Percentiles rank a stretch among this genome's conserved stretches.
Conservation (phyloP, 2,888 invertebrate species). For the Pseudococcus longispinus region DNA sequence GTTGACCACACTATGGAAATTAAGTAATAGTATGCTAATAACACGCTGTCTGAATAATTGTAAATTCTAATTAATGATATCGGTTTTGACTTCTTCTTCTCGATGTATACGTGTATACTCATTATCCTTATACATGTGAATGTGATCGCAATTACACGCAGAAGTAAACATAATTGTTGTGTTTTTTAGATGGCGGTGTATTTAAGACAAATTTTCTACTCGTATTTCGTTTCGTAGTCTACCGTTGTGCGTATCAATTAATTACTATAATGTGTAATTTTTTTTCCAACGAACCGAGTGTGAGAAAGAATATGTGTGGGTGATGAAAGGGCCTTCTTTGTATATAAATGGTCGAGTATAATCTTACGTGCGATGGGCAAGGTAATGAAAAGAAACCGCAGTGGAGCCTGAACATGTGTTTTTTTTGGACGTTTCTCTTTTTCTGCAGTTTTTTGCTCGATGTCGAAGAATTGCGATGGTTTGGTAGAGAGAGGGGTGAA, state of each 20-base stretch:
- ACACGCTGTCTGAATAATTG: conserved; percentile 53
- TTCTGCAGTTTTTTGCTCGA: no score
- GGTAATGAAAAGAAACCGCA: background rate
- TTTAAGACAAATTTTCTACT: conserved; percentile 46
- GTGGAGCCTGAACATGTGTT: background rate
- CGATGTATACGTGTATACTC: conserved; percentile 11
- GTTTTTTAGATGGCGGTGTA: conserved; percentile 3
- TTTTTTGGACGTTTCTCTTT: background rate
- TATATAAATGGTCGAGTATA: background rate
- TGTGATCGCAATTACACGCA: conserved; percentile 53
- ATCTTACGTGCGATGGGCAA: background rate
- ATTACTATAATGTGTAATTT: conserved; percentile 33
- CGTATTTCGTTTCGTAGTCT: conserved; percentile 13
- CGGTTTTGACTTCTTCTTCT: conserved; percentile 33
- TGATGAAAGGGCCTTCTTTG: conserved; percentile 8
- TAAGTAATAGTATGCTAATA: conserved; percentile 54
- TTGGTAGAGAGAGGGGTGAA: no score
- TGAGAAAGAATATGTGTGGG: conserved; percentile 30
- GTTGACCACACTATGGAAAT: conserved; percentile 56
- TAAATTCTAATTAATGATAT: conserved; percentile 57
- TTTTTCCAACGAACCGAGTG: background rate
- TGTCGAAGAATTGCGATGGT: no score
- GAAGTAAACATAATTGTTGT: conserved; percentile 51
- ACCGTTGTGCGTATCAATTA: conserved; percentile 34
- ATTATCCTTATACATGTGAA: conserved; percentile 9